These are phyloP conservation scores for Falco naumanni DNA, from an alignment of 2,797 vertebrate species.

Conservation along the genomic window DNA sequence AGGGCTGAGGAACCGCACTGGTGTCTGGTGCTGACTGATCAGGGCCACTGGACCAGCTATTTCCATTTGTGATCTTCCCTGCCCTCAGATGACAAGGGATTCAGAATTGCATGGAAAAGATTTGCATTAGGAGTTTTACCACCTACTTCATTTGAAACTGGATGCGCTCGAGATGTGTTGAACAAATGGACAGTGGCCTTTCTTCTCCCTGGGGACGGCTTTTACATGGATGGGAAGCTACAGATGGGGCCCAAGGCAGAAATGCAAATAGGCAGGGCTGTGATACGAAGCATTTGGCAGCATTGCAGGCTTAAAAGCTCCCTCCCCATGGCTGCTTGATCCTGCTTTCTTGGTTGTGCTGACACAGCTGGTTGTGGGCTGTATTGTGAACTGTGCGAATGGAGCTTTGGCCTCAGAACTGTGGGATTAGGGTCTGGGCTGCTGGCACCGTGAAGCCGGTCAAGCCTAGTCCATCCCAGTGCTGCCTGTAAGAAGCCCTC, in stretches of 20 bases:
- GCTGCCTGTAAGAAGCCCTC: not conserved
- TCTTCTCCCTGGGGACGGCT: slow-evolving; percentile 8
- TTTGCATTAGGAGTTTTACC: not conserved
- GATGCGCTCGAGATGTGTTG: not conserved
- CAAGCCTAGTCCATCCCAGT: not conserved
- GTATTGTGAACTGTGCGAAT: not conserved
- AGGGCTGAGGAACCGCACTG: not conserved
- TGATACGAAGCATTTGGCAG: slow-evolving; percentile 68
- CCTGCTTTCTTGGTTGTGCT: slow-evolving; percentile 47
- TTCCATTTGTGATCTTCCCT: not conserved
- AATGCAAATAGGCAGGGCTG: slow-evolving; percentile 61
- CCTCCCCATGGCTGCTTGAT: slow-evolving; percentile 51
- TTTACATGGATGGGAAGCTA: slow-evolving; percentile 58
- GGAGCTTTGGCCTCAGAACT: slow-evolving; percentile 56
- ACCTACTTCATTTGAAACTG: slow-evolving; percentile 40
- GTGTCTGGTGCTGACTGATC: not conserved
- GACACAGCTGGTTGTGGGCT: slow-evolving; percentile 65
- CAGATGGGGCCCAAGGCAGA: slow-evolving; percentile 69
- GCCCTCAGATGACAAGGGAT: not conserved
- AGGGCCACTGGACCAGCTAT: not conserved
- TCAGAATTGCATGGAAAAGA: not conserved
- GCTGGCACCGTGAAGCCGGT: not conserved
- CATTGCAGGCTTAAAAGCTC: slow-evolving; percentile 31
- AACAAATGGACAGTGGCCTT: slow-evolving; percentile 64
- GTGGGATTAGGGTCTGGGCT: slow-evolving; percentile 27